Evolutionary conservation across 2,797 vertebrate species (phyloP).

Genomic region (Rhodeus uyekii): DNA sequence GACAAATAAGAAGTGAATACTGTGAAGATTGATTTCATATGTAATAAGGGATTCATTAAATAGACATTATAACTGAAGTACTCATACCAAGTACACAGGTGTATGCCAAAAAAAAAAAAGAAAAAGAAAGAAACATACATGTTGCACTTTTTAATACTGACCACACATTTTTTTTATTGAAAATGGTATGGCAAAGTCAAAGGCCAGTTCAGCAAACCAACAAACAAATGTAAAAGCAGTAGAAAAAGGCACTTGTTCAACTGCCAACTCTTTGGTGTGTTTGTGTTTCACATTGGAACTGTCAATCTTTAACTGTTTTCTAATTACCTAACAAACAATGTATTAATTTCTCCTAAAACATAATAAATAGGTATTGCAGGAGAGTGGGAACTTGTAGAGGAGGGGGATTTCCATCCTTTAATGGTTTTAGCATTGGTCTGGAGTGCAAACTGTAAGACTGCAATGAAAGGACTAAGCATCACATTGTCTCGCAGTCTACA

Average conservation of each 20-base stretch:
- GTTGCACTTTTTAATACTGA: conserved; percentile 35
- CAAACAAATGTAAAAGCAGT: conserved; percentile 42
- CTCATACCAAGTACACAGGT: neutral
- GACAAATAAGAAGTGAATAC: neutral
- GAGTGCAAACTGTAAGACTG: neutral
- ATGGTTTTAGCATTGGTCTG: neutral
- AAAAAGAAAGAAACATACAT: neutral
- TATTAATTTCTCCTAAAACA: neutral
- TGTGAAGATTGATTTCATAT: neutral
- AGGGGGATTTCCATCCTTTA: neutral
- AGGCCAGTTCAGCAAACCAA: conserved; percentile 38
- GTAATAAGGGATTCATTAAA: neutral
- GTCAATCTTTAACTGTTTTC: conserved; percentile 20
- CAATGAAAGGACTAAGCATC: conserved; percentile 18
- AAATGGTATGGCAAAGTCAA: conserved; percentile 45
- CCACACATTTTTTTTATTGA: conserved; percentile 61
- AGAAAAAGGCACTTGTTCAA: conserved; percentile 40
- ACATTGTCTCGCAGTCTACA: conserved; percentile 38
- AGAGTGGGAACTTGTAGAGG: neutral
- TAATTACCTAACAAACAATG: conserved; percentile 12
- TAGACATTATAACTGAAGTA: neutral
- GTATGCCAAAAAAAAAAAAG: no score
- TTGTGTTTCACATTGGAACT: conserved; percentile 30
- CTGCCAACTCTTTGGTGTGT: conserved; percentile 38
- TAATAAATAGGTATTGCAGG: conserved; percentile 18